A percentile compares a stretch with the other conserved stretches of the same genome.
Conservation (phyloP, 1,140 invertebrate species). For the silkworm (Bombyx mori) region ASM3026992v2 NC_085110.1:10201501-10202000, state of each 20-base stretch:
- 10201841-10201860: constrained; percentile 65
- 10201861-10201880: constrained; percentile 70
- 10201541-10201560: constrained; percentile 71
- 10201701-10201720: constrained; percentile 70
- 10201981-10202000: constrained; percentile 52
- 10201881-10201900: constrained; percentile 70
- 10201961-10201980: constrained; percentile 61
- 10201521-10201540: constrained; percentile 70
- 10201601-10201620: constrained; percentile 49
- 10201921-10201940: constrained; percentile 71
- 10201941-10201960: constrained; percentile 69
- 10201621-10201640: constrained; percentile 71
- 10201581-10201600: constrained; percentile 63
- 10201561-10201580: constrained; percentile 68
- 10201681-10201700: constrained; percentile 66
- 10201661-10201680: constrained; percentile 65
- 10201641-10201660: constrained; percentile 71
- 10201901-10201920: constrained; percentile 70
- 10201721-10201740: constrained; percentile 67
- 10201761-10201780: constrained; percentile 42
- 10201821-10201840: constrained; percentile 50
- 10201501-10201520: constrained; percentile 69
- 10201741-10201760: constrained; percentile 46
- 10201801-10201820: constrained; percentile 27
- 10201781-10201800: constrained; percentile 41